Evolutionary conservation across 30 jellyfish, hydroid and myxozoan genomes (phyloP).

Genomic region (Clytia hemisphaerica): DNA sequence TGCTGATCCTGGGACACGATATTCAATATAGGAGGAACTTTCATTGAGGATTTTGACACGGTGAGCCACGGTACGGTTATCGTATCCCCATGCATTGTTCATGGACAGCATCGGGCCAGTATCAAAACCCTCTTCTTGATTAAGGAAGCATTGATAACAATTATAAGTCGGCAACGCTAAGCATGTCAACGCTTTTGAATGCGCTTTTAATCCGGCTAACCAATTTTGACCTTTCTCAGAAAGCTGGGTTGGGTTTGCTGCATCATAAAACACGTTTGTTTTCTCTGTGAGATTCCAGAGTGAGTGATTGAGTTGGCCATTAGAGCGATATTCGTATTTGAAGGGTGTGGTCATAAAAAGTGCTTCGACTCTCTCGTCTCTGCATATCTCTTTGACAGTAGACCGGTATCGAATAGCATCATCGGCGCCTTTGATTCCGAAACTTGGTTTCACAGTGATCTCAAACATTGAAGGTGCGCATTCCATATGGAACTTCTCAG

Average conservation of each 20-base stretch:
- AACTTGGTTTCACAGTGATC: not conserved
- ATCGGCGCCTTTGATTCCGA: slow-evolving; percentile 22
- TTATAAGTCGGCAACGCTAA: slow-evolving; percentile 18
- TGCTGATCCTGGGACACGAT: slow-evolving; percentile 23
- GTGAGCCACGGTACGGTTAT: slow-evolving; percentile 5
- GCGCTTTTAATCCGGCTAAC: slow-evolving; percentile 22
- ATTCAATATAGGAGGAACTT: not conserved
- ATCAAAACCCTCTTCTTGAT: too few relatives aligned
- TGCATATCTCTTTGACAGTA: slow-evolving; percentile 12
- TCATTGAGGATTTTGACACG: not conserved
- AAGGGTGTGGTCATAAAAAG: slow-evolving; percentile 28
- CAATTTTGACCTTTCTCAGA: slow-evolving; percentile 16
- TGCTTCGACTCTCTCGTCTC: slow-evolving; percentile 12
- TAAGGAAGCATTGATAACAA: too few relatives aligned
- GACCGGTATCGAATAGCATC: slow-evolving; percentile 16
- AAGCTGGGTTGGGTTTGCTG: not conserved
- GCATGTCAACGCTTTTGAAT: slow-evolving; percentile 10
- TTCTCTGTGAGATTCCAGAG: slow-evolving; percentile 4
- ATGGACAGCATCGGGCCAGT: too few relatives aligned
- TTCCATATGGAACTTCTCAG: slow-evolving; percentile 22
- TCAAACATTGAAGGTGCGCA: slow-evolving; percentile 22
- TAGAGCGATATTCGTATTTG: not conserved
- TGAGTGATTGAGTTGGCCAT: slow-evolving; percentile 33
- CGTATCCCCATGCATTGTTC: slow-evolving; percentile 8
- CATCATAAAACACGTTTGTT: slow-evolving; percentile 10